These are phyloP conservation scores for Hapalemur alaotrensis DNA, from an alignment of 2,797 vertebrate species.

Conservation along the genomic window DNA sequence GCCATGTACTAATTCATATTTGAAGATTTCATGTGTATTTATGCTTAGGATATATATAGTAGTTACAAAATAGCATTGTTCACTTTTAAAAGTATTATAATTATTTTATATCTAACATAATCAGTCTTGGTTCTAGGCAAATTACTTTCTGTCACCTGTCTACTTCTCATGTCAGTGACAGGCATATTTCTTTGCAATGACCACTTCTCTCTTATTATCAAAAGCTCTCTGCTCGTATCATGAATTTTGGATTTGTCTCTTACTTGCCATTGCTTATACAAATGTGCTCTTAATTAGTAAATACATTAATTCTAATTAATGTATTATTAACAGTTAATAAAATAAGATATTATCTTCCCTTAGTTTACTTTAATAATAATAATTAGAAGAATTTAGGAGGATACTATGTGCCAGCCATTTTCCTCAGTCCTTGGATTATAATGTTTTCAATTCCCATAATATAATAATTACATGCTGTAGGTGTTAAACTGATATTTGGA, in stretches of 20 bases:
- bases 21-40: background rate
- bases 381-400: background rate
- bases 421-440: background rate
- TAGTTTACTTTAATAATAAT: background rate
- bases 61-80: background rate
- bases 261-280: background rate
- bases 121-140: background rate
- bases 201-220: background rate
- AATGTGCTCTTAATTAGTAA: background rate
- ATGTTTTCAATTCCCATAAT: background rate
- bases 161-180: too few species aligned
- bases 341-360: background rate
- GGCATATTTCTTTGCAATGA: background rate
- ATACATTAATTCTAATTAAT: background rate
- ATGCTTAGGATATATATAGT: background rate
- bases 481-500: background rate
- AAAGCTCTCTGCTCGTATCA: background rate
- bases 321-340: background rate
- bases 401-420: background rate
- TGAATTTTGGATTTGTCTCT: background rate
- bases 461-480: background rate
- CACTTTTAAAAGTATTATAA: background rate
- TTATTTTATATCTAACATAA: background rate
- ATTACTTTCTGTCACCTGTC: background rate
- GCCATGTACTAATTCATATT: background rate